Evolutionary conservation across 2,888 invertebrate genomes (phyloP).

Genomic region (Vannuccia rotundouncinata): DNA sequence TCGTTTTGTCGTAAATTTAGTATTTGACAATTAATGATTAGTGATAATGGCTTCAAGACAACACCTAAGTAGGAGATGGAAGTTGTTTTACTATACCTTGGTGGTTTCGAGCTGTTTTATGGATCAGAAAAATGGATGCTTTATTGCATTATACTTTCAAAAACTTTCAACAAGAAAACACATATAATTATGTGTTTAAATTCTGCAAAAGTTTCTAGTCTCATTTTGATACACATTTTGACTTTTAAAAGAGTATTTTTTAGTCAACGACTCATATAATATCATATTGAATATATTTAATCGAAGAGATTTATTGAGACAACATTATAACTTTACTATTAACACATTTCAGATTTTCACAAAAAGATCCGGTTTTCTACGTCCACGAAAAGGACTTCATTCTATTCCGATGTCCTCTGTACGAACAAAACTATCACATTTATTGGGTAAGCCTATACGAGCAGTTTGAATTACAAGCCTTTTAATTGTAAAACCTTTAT

Average conservation of each 20-base stretch:
- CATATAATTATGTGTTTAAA: not conserved
- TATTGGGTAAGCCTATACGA: not conserved
- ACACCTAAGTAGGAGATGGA: too few relatives aligned
- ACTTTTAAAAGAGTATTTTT: not conserved
- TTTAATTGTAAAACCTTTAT: too few relatives aligned
- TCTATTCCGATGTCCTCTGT: not conserved
- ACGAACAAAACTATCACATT: not conserved
- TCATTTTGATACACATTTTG: too few relatives aligned
- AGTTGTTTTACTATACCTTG: too few relatives aligned
- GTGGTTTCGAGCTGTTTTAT: too few relatives aligned
- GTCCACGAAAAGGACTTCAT: conserved; percentile 6
- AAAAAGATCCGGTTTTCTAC: conserved; percentile 9
- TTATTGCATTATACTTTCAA: too few relatives aligned
- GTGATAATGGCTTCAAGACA: too few relatives aligned
- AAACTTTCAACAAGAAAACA: too few relatives aligned
- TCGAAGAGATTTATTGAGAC: not conserved
- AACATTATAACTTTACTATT: not conserved
- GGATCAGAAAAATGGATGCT: too few relatives aligned
- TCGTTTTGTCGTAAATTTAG: too few relatives aligned
- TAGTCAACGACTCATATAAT: not conserved
- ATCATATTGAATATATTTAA: not conserved
- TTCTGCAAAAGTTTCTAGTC: not conserved
- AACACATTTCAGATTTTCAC: not conserved
- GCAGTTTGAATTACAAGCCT: too few relatives aligned
- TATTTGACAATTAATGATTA: too few relatives aligned